Evolutionary conservation across 2,797 vertebrate species (phyloP).

Genomic region (Malurus splendens): DNA sequence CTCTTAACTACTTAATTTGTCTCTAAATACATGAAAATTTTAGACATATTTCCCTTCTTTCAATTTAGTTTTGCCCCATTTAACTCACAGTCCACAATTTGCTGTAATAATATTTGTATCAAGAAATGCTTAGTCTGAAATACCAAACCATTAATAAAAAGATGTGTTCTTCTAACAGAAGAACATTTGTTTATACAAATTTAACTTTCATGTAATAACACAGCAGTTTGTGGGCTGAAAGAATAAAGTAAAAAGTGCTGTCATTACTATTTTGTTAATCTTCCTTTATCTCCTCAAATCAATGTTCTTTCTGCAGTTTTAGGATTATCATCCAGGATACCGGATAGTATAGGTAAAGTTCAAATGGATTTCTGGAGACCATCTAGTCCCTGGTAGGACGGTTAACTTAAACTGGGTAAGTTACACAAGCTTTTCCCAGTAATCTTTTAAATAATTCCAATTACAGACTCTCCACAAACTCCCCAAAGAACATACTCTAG

Average conservation of each 20-base stretch:
- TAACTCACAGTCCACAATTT: not conserved
- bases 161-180: not conserved
- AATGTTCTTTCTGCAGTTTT: not conserved
- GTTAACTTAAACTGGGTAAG: not conserved
- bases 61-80: not conserved
- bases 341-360: accelerated
- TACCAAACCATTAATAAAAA: not conserved
- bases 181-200: not conserved
- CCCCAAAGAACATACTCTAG: not conserved
- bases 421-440: not conserved
- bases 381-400: not conserved
- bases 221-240: not conserved
- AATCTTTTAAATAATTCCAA: not conserved
- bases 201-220: not conserved
- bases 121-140: not conserved
- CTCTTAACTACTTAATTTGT: not conserved
- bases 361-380: not conserved
- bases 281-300: not conserved
- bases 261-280: not conserved
- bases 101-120: not conserved
- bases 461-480: not conserved
- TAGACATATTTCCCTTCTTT: not conserved
- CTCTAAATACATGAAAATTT: not conserved
- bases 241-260: not conserved
- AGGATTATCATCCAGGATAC: not conserved